These are phyloP conservation scores for Megaceryle maxima DNA, from an alignment of 2,113 vertebrate genomes.

Conservation along the genomic window DNA sequence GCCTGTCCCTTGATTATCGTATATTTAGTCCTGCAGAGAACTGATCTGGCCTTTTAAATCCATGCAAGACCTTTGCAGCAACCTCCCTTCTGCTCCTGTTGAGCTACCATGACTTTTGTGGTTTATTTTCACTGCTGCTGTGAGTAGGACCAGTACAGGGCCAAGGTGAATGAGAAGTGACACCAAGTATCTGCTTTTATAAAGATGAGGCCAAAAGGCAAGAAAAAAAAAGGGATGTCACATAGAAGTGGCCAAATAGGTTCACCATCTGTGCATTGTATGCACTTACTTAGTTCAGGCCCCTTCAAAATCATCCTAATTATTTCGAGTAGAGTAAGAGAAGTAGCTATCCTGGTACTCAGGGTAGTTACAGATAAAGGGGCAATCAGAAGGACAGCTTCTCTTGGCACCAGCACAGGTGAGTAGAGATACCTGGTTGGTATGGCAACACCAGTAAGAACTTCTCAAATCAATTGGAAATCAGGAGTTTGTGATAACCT, in stretches of 20 bases:
- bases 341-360: not conserved
- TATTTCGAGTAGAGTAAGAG: not conserved
- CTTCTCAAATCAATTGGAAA: not conserved
- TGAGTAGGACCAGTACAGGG: not conserved
- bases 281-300: not conserved
- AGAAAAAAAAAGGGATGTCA: not conserved
- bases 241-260: not conserved
- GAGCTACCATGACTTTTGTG: not conserved
- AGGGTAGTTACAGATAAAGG: not conserved
- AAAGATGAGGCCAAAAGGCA: not conserved
- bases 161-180: not conserved
- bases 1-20: not conserved
- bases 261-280: not conserved
- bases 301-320: not conserved
- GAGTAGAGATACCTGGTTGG: not conserved
- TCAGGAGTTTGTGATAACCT: not conserved
- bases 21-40: not conserved
- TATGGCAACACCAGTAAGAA: not conserved
- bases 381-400: not conserved
- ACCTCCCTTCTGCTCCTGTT: not conserved
- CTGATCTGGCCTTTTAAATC: not conserved
- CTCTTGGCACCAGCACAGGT: not conserved
- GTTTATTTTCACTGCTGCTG: not conserved
- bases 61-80: not conserved
- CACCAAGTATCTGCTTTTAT: not conserved